A percentile compares a stretch with the other conserved stretches of the same genome.
Evolutionary conservation across 2,113 vertebrate genomes (phyloP).

Genomic region (Picathartes gymnocephalus): DNA sequence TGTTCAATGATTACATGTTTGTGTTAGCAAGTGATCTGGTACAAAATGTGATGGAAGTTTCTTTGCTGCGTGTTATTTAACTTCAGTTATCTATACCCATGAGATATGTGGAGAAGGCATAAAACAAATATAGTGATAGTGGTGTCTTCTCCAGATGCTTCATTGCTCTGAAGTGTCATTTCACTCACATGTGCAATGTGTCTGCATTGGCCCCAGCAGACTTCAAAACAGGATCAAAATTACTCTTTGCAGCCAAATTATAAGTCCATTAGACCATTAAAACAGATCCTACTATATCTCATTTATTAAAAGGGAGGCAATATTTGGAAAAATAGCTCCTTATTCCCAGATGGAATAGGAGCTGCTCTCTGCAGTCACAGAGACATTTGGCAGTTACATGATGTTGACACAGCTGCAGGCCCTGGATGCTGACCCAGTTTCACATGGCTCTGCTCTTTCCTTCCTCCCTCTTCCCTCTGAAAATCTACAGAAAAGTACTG

Average conservation of each 20-base stretch:
- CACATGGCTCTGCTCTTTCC: background rate
- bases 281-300: background rate
- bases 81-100: background rate
- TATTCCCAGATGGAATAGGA: conserved; percentile 2
- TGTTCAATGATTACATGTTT: background rate
- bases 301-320: background rate
- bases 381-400: background rate
- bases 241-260: background rate
- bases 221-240: background rate
- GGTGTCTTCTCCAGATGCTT: background rate
- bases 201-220: background rate
- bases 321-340: conserved; percentile 13
- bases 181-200: background rate
- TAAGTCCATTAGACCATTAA: background rate
- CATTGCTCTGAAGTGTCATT: background rate
- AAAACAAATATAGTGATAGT: background rate
- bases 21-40: background rate
- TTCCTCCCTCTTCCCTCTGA: background rate
- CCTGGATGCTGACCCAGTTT: background rate
- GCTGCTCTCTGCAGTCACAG: background rate
- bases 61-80: background rate
- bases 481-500: background rate
- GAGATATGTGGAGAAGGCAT: background rate
- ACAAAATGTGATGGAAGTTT: background rate
- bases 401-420: conserved; percentile 57